Evolutionary conservation across 2,888 invertebrate genomes (phyloP), one percentile per base, ranked within the genome.

Genomic region (Pollenia labialis): DNA sequence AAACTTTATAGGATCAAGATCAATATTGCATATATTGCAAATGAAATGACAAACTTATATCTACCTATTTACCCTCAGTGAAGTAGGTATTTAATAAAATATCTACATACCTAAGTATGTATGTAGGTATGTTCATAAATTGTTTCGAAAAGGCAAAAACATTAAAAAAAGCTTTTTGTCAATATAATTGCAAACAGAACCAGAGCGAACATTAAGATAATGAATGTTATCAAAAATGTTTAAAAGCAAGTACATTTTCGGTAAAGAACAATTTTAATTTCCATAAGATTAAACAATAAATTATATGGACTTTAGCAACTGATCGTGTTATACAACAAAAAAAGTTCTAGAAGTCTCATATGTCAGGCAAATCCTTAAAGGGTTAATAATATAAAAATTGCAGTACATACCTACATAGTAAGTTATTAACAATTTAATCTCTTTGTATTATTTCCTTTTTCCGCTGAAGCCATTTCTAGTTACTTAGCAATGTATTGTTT

Each of bases 141-240:
- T 32, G 32, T 32, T 32, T 32, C 6, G 4, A 32, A 60, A 42
- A 60, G 11, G 14, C 12, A 14, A 48, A 23, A 23, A 48, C 48
- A 23, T 14, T 23, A 23, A 23, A 14, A 23, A 48, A 66, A 48
- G 66, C 23, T 48, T 48, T 66, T 48, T 66, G 18, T 32, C 14
- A 48, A 14, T 46, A 64, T 11, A 1, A 40, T 52, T n/a, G 4
- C 6, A 32, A 44, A 9, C n/a, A 72, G 54, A 18, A 68, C 56
- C 12, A 42, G 16, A 4, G 18, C 16, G 11, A 10, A 69, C 7
- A 54, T 56, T 18, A 56, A 56, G 71, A 72, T 72, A 72, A 23
- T 14, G 4, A 71, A 72, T 72, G 44, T 23, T 72, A 72, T 56
- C 71, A 56, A 71, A 44, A 2, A 10, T 54, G 54, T 44, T 54